Percentiles rank a stretch among this genome's conserved stretches.
Evolutionary conservation across 1,140 invertebrate genomes (phyloP).

Genomic region (Aphidius ervi): DNA sequence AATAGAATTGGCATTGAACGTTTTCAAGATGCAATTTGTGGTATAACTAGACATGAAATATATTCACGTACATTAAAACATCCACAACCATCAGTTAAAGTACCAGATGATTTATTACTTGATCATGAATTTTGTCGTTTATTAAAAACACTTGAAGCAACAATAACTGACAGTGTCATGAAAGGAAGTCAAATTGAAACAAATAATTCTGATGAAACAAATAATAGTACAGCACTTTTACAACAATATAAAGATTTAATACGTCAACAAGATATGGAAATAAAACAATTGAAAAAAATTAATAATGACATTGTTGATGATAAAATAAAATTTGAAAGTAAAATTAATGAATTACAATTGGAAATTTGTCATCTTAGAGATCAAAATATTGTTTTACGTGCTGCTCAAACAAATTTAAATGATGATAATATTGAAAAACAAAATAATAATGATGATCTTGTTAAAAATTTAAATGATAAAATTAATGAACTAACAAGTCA

Average conservation of each 20-base stretch:
- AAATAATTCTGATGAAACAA: slow-evolving; percentile 40
- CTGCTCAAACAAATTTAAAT: slow-evolving; percentile 48
- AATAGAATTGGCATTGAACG: slow-evolving; percentile 90
- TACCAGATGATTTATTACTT: slow-evolving; percentile 76
- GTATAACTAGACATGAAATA: slow-evolving; percentile 83
- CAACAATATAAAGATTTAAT: slow-evolving; percentile 85
- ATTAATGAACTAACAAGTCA: slow-evolving; percentile 40
- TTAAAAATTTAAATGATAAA: slow-evolving; percentile 37
- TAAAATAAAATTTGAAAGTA: slow-evolving; percentile 57
- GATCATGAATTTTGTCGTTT: slow-evolving; percentile 95
- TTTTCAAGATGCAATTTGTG: slow-evolving; percentile 80
- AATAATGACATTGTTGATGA: slow-evolving; percentile 53
- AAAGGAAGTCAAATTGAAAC: slow-evolving; percentile 36
- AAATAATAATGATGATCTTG: slow-evolving; percentile 34
- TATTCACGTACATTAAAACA: slow-evolving; percentile 91
- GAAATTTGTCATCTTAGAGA: slow-evolving; percentile 76
- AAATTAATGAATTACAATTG: slow-evolving; percentile 67
- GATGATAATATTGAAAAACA: slow-evolving; percentile 21
- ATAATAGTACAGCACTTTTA: slow-evolving; percentile 46
- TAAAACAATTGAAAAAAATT: slow-evolving; percentile 61
- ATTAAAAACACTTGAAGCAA: slow-evolving; percentile 71
- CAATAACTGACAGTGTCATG: slow-evolving; percentile 59
- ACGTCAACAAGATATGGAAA: slow-evolving; percentile 75
- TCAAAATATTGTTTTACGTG: slow-evolving; percentile 83
- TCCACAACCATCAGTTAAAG: slow-evolving; percentile 78